These are phyloP conservation scores for Colostygia pectinataria DNA, from an alignment of 2,888 invertebrate species.

Conservation along the genomic window DNA sequence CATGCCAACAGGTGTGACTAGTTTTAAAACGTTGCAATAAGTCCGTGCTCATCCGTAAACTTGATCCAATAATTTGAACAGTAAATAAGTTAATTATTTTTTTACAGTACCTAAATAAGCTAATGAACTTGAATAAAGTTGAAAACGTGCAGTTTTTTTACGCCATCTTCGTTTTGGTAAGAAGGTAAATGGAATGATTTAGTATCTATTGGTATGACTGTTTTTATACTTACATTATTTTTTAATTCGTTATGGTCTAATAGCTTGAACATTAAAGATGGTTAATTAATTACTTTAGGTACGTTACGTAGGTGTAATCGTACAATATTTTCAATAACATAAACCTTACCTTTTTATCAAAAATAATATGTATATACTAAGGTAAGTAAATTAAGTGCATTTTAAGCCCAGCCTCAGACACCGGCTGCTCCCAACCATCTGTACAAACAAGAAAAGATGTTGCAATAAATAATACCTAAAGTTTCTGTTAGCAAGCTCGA, in stretches of 20 bases:
- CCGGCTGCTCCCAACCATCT: constrained; percentile 51
- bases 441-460: constrained; percentile 35
- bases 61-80: constrained; percentile 2
- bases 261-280: no score
- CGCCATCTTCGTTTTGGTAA: not conserved
- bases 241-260: no score
- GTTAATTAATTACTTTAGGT: no score
- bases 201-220: not conserved
- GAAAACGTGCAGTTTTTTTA: not conserved
- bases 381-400: constrained; percentile 7
- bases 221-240: not conserved
- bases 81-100: no score
- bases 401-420: constrained; percentile 45
- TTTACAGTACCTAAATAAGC: constrained; percentile 2
- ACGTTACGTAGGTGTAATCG: no score
- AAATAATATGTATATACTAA: no score
- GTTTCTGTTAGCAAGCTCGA: constrained; percentile 12
- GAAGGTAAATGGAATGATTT: not conserved
- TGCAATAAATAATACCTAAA: constrained; percentile 2
- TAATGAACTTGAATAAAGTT: constrained; percentile 8
- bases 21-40: constrained; percentile 17
- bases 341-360: no score
- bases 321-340: no score
- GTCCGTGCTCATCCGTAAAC: constrained; percentile 24
- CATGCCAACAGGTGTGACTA: constrained; percentile 37